phyloP scores from a whole-genome alignment of 2,888 invertebrate genomes.

The Nysson spinosus region DNA sequence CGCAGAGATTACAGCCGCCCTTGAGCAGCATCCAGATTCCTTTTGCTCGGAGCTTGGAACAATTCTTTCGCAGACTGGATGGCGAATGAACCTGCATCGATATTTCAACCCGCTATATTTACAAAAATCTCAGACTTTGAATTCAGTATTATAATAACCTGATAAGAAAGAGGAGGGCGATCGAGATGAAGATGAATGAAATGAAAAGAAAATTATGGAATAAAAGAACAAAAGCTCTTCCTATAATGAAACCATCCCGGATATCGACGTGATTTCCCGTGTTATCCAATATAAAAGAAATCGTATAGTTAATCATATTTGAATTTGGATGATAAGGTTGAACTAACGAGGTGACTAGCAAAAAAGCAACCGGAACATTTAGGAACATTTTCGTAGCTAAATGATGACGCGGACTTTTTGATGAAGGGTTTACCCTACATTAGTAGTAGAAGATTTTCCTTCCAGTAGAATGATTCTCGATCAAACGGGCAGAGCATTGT shows the following conservation, averaged over 20 bases:
- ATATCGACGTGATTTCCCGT: too few species aligned
- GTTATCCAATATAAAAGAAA: too few species aligned
- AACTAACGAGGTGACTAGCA: too few species aligned
- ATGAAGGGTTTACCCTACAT: background rate
- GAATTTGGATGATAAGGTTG: too few species aligned
- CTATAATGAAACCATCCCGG: too few species aligned
- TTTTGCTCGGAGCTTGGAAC: constrained; percentile 24
- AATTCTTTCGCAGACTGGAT: constrained; percentile 5
- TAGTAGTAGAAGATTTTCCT: background rate
- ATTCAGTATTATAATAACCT: too few species aligned
- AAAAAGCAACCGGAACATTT: background rate
- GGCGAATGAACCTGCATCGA: constrained; percentile 11
- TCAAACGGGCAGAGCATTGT: background rate
- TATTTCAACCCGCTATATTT: background rate
- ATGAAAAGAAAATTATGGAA: too few species aligned
- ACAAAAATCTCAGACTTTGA: background rate
- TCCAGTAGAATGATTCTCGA: background rate
- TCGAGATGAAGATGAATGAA: background rate
- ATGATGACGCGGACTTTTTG: background rate
- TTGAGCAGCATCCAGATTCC: constrained; percentile 30
- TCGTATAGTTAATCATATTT: too few species aligned
- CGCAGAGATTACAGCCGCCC: constrained; percentile 21
- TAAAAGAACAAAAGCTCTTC: too few species aligned
- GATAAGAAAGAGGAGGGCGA: background rate
- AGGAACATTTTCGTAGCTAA: background rate